Evolutionary conservation across 1,140 invertebrate species (phyloP), one percentile per base, ranked within the genome.

Genomic region (Lepidotrigona ventralis): DNA sequence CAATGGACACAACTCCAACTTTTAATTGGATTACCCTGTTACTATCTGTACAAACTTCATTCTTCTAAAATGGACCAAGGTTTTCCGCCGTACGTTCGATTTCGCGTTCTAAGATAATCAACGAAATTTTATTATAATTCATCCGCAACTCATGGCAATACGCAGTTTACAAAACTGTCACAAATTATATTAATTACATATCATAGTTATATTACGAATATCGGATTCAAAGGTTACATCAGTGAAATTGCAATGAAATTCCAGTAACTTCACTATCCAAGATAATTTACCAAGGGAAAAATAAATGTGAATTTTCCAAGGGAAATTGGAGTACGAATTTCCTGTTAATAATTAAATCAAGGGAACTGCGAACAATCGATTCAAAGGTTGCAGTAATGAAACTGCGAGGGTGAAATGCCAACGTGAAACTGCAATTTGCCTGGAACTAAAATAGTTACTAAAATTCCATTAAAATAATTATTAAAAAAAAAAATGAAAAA

Each of bases 1-100:
- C n/a, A 64, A 64, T 26, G n/a, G 63, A 26, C 63, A 64, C 63
- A 26, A 26, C 15, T 26, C 26, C n/a, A 72, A 54, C 70, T 72
- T 72, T 72, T 72, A 72, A 72, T 72, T 72, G n/a, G 51, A 73
- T 73, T 56, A 73, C n/a, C 8, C 21, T 46, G 71, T 11, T 26
- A 21, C 14, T 21, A 19, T 6, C n/a, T 71, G 46, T 39, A 26
- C 19, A 17, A 53, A 71, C 15, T n/a, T 26, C 14, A 19, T 21
- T 53, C 23, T 11, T n/a, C 23, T 29, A 21, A 53, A 26, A 21
- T 29, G 53, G 26, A 72, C 6, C 39, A 46, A 46, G 39, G 39
- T 17, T 5, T 53, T 54, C 26, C 9, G 26, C 17, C 5, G 5
- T 72, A n/a, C 17, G 11, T 19, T 72, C 9, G 11, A 29, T 8